Percentiles rank a stretch among this genome's conserved stretches.
phyloP scores from a whole-genome alignment of 2,797 vertebrate species.

The Notoglanidium macrostoma region DNA sequence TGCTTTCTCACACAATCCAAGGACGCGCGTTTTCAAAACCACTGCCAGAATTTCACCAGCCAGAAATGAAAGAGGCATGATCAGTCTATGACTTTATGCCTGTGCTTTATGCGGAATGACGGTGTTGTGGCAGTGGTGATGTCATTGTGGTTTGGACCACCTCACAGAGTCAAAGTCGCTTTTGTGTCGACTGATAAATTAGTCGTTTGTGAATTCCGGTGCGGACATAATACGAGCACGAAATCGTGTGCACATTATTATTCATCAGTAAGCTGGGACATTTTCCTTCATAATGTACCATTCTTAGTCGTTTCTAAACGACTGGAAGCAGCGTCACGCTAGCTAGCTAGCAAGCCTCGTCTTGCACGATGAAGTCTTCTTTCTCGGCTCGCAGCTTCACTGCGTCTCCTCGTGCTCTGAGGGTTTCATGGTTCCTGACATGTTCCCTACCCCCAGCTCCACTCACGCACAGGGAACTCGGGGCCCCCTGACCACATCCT shows the following conservation, averaged over 20 bases:
- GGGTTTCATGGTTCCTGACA: slow-evolving; percentile 49
- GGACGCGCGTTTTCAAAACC: neutral
- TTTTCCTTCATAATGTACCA: neutral
- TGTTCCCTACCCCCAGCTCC: slow-evolving; percentile 57
- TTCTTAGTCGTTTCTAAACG: neutral
- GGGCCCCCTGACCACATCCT: slow-evolving; percentile 62
- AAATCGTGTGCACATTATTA: neutral
- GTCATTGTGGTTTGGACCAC: slow-evolving; percentile 1
- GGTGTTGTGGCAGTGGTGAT: neutral
- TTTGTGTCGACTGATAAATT: slow-evolving; percentile 3
- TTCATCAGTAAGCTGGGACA: neutral
- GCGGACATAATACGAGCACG: neutral
- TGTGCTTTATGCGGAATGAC: too few species aligned
- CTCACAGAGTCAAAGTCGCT: slow-evolving; percentile 1
- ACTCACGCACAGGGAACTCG: slow-evolving; percentile 43
- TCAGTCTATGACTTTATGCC: neutral
- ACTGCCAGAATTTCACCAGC: neutral
- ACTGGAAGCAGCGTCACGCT: neutral
- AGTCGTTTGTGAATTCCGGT: neutral
- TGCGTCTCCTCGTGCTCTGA: neutral
- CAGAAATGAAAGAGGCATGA: neutral
- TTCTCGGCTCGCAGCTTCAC: neutral
- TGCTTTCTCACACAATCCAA: neutral
- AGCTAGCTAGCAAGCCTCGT: neutral
- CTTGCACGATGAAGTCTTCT: neutral